Percentiles rank a stretch among this genome's conserved stretches.
phyloP scores from a whole-genome alignment of 2,113 vertebrate genomes.

The Polyodon spathula region DNA sequence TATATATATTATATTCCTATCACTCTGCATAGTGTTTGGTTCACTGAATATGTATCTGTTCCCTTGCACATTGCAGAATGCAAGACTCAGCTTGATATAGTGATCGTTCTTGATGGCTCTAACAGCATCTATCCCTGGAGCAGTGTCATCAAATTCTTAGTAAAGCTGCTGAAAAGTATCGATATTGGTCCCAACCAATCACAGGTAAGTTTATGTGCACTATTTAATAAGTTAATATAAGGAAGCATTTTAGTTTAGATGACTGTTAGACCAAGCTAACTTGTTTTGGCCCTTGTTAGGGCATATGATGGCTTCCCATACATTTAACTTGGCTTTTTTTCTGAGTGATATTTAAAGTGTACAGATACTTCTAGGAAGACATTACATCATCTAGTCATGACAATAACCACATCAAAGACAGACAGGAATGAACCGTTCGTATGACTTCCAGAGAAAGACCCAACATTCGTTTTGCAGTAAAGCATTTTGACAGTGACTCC shows the following conservation, averaged over 20 bases:
- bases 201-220: slow-evolving; percentile 57
- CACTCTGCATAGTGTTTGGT: background rate
- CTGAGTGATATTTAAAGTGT: no score
- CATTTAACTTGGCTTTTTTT: no score
- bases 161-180: slow-evolving; percentile 69
- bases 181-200: slow-evolving; percentile 74
- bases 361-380: no score
- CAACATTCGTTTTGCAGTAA: no score
- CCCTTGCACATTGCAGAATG: slow-evolving; percentile 66
- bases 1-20: background rate
- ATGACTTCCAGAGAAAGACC: no score
- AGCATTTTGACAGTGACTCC: background rate
- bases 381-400: no score
- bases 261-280: no score
- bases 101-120: slow-evolving; percentile 89
- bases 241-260: no score
- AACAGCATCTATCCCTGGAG: slow-evolving; percentile 94
- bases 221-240: background rate
- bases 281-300: no score
- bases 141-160: slow-evolving; percentile 70
- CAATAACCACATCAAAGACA: no score
- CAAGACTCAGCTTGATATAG: slow-evolving; percentile 74
- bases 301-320: no score
- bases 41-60: slow-evolving; percentile 5
- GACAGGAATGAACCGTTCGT: no score